Evolutionary conservation across 2,888 invertebrate genomes (phyloP).

Genomic region (Lymantria dispar): DNA sequence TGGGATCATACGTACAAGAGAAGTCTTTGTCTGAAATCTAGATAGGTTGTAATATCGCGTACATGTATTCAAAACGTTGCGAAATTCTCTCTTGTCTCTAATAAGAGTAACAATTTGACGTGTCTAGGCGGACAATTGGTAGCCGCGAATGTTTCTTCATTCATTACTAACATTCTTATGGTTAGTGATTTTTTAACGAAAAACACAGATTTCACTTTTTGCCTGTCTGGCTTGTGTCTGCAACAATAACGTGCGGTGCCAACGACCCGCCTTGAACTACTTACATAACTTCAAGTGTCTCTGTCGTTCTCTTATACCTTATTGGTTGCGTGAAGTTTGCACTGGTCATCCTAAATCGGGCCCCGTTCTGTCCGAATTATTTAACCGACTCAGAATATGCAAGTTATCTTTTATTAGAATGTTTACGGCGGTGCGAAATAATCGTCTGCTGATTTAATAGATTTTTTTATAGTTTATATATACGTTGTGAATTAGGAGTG

Average conservation of each 20-base stretch:
- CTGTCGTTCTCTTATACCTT: conserved; percentile 38
- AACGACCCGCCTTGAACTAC: conserved; percentile 78
- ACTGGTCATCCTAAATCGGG: conserved; percentile 37
- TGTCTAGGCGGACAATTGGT: background rate
- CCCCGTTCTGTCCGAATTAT: conserved; percentile 28
- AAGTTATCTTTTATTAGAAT: conserved; percentile 25
- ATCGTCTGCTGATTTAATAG: conserved; percentile 26
- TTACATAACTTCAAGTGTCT: conserved; percentile 55
- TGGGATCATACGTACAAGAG: conserved; percentile 12
- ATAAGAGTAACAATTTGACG: conserved; percentile 16
- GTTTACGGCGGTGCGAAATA: conserved; percentile 25
- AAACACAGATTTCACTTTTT: conserved; percentile 77
- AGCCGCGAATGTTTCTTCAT: conserved; percentile 20
- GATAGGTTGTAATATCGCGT: conserved; percentile 1
- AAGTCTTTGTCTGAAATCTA: conserved; percentile 13
- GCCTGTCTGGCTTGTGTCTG: conserved; percentile 75
- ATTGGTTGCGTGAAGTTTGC: conserved; percentile 35
- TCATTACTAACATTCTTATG: conserved; percentile 27
- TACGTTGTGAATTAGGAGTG: conserved; percentile 1
- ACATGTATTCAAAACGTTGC: background rate
- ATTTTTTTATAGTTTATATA: conserved; percentile 15
- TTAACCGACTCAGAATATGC: conserved; percentile 25
- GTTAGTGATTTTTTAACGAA: conserved; percentile 43
- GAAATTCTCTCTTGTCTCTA: background rate
- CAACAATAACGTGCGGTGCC: conserved; percentile 62